A percentile compares a stretch with the other conserved stretches of the same genome.
Evolutionary conservation across 2,797 vertebrate species (phyloP).

Genomic region (Acanthopagrus latus): DNA sequence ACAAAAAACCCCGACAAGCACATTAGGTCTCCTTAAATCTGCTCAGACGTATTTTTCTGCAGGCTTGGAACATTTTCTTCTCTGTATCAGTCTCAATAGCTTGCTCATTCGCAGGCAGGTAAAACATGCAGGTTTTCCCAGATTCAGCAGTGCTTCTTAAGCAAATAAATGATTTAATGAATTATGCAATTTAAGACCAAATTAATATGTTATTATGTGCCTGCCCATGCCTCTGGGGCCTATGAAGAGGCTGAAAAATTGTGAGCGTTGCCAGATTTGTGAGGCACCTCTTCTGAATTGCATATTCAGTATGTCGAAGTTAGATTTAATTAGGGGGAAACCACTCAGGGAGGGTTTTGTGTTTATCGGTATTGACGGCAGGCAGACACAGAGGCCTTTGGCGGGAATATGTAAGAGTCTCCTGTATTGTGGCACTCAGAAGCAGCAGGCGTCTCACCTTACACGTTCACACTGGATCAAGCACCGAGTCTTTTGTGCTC

Average conservation of each 20-base stretch:
- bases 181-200: slow-evolving; percentile 74
- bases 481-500: slow-evolving; percentile 57
- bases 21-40: neutral
- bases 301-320: slow-evolving; percentile 63
- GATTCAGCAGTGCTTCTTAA: slow-evolving; percentile 61
- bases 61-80: neutral
- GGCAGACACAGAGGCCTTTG: slow-evolving; percentile 58
- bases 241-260: slow-evolving; percentile 56
- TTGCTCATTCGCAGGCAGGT: slow-evolving; percentile 33
- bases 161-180: slow-evolving; percentile 69
- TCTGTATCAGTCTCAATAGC: slow-evolving; percentile 29
- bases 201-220: slow-evolving; percentile 70
- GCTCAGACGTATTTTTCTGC: slow-evolving; percentile 3
- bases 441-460: slow-evolving; percentile 66
- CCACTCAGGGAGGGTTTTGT: slow-evolving; percentile 60
- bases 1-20: too few species aligned
- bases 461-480: slow-evolving; percentile 59
- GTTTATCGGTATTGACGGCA: slow-evolving; percentile 52
- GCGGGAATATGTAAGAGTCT: slow-evolving; percentile 64
- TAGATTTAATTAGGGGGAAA: slow-evolving; percentile 66
- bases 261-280: slow-evolving; percentile 67
- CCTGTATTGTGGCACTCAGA: slow-evolving; percentile 45
- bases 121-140: slow-evolving; percentile 43
- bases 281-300: slow-evolving; percentile 58
- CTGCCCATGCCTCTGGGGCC: slow-evolving; percentile 66